phyloP scores from a whole-genome alignment of 2,888 invertebrate species.

The Neoscelio sp. region DNA sequence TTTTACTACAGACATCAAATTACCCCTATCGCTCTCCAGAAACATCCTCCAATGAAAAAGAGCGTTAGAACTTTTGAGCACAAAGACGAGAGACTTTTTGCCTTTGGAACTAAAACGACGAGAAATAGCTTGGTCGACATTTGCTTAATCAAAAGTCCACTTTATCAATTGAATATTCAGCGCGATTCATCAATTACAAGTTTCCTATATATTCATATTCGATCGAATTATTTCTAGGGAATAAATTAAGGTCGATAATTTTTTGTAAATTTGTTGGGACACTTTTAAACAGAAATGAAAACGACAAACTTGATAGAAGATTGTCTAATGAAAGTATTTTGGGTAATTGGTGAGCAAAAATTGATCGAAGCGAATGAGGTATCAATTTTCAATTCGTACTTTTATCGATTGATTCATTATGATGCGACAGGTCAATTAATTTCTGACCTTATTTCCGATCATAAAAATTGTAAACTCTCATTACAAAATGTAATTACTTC shows the following conservation, averaged over 20 bases:
- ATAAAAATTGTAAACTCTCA: too few relatives aligned
- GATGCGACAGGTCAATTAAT: constrained; percentile 12
- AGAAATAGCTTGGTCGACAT: constrained; percentile 4
- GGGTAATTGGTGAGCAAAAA: constrained; percentile 21
- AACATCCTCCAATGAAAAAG: constrained; percentile 2
- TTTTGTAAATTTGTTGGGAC: too few relatives aligned
- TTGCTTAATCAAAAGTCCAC: constrained; percentile 18
- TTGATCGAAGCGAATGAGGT: constrained; percentile 19
- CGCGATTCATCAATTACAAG: not conserved
- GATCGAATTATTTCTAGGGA: not conserved
- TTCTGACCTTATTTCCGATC: constrained; percentile 22
- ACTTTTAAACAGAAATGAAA: constrained; percentile 6
- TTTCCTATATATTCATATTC: constrained; percentile 12
- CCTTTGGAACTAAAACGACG: not conserved
- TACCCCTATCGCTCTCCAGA: too few relatives aligned
- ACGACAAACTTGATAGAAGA: too few relatives aligned
- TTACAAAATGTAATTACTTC: too few relatives aligned
- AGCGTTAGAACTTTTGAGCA: constrained; percentile 7
- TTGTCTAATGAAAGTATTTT: too few relatives aligned
- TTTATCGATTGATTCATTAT: constrained; percentile 7
- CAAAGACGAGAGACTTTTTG: not conserved
- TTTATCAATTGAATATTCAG: constrained; percentile 27
- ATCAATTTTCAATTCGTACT: constrained; percentile 15
- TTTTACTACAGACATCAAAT: too few relatives aligned
- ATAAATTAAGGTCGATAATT: too few relatives aligned